Evolutionary conservation across 2,113 vertebrate species (phyloP).

Genomic region (Rhipidura dahli): DNA sequence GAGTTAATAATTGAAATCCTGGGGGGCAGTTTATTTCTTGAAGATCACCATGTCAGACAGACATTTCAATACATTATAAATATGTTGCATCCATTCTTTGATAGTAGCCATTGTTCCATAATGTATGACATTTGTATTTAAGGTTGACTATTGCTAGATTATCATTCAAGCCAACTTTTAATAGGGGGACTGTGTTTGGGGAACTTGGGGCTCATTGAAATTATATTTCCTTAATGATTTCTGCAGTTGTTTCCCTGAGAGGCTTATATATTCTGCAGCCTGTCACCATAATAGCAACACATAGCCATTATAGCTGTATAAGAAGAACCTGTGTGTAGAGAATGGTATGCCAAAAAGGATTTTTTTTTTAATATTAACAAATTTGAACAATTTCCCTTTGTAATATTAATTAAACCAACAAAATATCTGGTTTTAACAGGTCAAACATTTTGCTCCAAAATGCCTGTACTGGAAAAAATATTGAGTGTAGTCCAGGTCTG

Average conservation of each 20-base stretch:
- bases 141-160: neutral
- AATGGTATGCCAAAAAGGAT: accelerated
- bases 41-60: neutral
- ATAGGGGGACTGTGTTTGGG: accelerated
- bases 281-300: neutral
- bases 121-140: neutral
- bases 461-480: neutral
- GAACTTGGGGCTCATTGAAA: neutral
- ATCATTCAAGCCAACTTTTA: neutral
- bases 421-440: neutral
- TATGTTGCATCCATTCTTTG: neutral
- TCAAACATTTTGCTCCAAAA: neutral
- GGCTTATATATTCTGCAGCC: neutral
- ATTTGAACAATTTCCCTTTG: neutral
- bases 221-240: neutral
- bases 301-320: neutral
- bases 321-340: neutral
- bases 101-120: neutral
- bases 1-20: neutral
- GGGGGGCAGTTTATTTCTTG: neutral
- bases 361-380: neutral
- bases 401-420: neutral
- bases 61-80: neutral
- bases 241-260: neutral
- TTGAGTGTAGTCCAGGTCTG: neutral